These are phyloP conservation scores for Reticulitermes speratus DNA, from an alignment of 1,140 invertebrate species.

Conservation along the genomic window DNA sequence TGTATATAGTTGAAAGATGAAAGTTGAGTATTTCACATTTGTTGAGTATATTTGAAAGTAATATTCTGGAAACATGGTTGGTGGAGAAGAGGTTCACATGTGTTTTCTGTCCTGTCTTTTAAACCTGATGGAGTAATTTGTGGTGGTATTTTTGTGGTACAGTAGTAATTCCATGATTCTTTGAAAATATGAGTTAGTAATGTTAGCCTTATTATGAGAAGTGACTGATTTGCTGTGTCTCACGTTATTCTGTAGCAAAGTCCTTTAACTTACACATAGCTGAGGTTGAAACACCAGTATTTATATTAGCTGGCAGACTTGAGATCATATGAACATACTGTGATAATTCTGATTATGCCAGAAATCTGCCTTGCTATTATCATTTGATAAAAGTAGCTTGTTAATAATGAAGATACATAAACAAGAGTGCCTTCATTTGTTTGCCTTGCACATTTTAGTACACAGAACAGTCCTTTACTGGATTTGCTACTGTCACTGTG, in stretches of 20 bases:
- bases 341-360: background rate
- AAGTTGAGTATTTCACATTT: too few relatives aligned
- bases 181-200: background rate
- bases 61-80: background rate
- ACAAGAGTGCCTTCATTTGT: background rate
- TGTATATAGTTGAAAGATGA: too few relatives aligned
- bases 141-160: background rate
- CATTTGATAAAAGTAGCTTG: slow-evolving; percentile 12
- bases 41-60: too few relatives aligned
- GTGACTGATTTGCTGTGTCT: background rate
- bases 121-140: background rate
- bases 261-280: background rate
- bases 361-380: background rate
- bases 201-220: background rate
- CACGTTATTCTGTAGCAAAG: background rate
- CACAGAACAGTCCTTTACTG: background rate
- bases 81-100: background rate
- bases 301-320: background rate
- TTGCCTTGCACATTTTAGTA: background rate
- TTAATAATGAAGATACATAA: background rate
- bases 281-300: background rate
- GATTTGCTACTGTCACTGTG: background rate
- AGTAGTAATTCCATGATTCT: background rate
- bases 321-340: too few relatives aligned
- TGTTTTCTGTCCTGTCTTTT: background rate